Evolutionary conservation across 2,888 invertebrate species (phyloP).

Genomic region (Ferdinandea cuprea): DNA sequence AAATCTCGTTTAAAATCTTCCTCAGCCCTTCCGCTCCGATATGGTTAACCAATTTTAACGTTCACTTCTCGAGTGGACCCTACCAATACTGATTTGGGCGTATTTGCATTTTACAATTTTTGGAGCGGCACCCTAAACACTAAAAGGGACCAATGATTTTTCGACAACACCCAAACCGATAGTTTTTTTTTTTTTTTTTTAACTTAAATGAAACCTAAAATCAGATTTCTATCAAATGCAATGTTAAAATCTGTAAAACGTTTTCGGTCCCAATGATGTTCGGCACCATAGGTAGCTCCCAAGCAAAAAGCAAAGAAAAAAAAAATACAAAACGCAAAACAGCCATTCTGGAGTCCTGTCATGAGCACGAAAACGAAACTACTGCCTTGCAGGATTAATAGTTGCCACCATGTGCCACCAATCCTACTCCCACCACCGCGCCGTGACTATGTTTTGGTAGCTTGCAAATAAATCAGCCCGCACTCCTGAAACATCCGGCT

Average conservation of each 20-base stretch:
- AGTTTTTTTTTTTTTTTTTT: too few species aligned
- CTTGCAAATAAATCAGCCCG: constrained; percentile 65
- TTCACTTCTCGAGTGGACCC: neutral
- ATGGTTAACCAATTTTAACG: constrained; percentile 58
- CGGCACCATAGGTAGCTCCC: neutral
- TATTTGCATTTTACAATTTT: constrained; percentile 57
- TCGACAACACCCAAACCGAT: constrained; percentile 13
- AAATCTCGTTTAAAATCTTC: constrained; percentile 22
- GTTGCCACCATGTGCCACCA: constrained; percentile 65
- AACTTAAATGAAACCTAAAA: constrained; percentile 34
- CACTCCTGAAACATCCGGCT: constrained; percentile 51
- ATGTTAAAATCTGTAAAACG: constrained; percentile 46
- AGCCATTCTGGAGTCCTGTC: constrained; percentile 63
- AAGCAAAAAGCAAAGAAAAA: constrained; percentile 18
- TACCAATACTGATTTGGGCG: neutral
- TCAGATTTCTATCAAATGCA: constrained; percentile 53
- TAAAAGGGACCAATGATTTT: constrained; percentile 26
- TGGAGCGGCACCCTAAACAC: constrained; percentile 37
- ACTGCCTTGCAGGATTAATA: constrained; percentile 66
- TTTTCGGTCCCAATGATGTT: constrained; percentile 8
- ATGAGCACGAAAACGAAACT: constrained; percentile 68
- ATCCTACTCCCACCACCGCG: constrained; percentile 27
- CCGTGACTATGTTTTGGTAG: constrained; percentile 51
- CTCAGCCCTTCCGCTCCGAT: neutral
- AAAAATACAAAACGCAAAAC: constrained; percentile 20